Evolutionary conservation across 2,113 vertebrate genomes (phyloP).

Genomic region (Donacobius atricapilla): DNA sequence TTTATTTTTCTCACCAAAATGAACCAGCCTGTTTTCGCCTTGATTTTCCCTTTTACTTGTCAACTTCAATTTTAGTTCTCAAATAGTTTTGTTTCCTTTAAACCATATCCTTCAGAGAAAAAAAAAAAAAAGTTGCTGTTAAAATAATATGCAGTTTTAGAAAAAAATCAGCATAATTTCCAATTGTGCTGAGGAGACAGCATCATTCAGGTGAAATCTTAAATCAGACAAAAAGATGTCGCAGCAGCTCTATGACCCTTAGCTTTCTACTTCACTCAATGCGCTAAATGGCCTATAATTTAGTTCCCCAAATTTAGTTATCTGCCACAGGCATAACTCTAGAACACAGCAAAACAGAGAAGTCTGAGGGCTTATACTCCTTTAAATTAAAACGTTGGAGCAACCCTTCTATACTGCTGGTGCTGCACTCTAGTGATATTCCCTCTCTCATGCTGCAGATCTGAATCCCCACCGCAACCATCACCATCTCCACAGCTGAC

Average conservation of each 20-base stretch:
- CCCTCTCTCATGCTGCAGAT: not conserved
- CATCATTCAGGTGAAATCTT: not conserved
- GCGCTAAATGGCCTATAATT: not conserved
- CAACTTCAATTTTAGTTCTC: not conserved
- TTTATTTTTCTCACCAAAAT: not conserved
- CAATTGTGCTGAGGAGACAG: accelerated
- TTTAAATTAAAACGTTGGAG: not conserved
- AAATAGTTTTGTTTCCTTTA: not conserved
- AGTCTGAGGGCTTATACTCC: not conserved
- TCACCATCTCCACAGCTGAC: not conserved
- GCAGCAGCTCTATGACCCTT: not conserved
- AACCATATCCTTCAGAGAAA: not conserved
- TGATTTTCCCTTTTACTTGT: not conserved
- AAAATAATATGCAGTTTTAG: not conserved
- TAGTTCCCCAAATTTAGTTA: not conserved
- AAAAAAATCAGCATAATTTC: not conserved
- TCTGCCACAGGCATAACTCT: not conserved
- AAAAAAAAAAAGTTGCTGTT: not conserved
- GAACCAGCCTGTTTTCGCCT: not conserved
- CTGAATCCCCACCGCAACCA: not conserved
- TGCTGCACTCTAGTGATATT: not conserved
- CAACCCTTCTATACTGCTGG: not conserved
- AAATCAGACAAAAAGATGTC: not conserved
- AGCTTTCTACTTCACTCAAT: not conserved
- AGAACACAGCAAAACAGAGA: not conserved